Percentiles rank a stretch among this genome's conserved stretches.
Evolutionary conservation across 2,113 vertebrate genomes (phyloP).

Genomic region (Malurus elegans): DNA sequence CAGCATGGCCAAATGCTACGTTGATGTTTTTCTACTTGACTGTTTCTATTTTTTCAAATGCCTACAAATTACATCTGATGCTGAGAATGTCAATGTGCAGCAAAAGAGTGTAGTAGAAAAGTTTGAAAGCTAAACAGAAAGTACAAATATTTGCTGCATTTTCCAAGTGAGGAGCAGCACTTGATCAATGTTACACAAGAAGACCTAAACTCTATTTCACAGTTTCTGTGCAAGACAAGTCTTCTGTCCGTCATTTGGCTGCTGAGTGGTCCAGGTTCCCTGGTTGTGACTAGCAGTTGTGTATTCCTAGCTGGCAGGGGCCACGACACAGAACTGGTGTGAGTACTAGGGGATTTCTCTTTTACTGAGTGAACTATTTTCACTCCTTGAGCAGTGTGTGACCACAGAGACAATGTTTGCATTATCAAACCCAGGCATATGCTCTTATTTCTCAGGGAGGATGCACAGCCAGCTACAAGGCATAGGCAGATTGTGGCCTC

Average conservation of each 20-base stretch:
- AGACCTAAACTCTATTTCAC: neutral
- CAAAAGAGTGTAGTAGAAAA: neutral
- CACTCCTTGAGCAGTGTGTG: neutral
- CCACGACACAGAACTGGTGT: neutral
- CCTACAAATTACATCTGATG: neutral
- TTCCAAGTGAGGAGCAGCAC: neutral
- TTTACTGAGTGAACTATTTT: neutral
- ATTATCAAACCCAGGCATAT: neutral
- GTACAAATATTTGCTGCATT: neutral
- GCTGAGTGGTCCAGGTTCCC: neutral
- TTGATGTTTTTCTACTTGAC: neutral
- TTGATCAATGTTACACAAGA: neutral
- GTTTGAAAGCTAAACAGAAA: neutral
- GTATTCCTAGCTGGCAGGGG: neutral
- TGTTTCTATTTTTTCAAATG: neutral
- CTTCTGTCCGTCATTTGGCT: neutral
- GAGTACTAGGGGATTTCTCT: neutral
- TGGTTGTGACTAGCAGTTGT: neutral
- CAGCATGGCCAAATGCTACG: neutral
- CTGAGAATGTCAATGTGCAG: neutral
- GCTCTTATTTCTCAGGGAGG: neutral
- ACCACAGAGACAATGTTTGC: rapidly evolving
- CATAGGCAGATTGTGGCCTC: neutral
- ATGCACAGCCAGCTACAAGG: neutral
- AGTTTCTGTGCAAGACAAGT: neutral